Evolutionary conservation across 2,888 invertebrate genomes (phyloP), one percentile per base, ranked within the genome.

Genomic region (Ditula angustiorana): DNA sequence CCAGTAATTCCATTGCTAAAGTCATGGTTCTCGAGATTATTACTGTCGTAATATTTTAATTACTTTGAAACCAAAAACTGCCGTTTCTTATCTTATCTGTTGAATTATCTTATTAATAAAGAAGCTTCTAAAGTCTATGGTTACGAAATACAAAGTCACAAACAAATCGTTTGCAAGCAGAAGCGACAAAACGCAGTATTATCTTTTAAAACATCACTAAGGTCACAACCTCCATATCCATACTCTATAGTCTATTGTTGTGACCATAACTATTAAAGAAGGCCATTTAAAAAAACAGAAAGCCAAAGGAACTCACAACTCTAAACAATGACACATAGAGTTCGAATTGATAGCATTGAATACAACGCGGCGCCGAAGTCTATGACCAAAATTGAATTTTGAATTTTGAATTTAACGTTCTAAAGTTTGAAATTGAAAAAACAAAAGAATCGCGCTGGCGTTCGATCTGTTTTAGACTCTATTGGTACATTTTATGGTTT

Each of bases 101-200:
- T 16, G 10, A 2, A 19, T 3, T 41, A 41, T 41, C 41, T 41
- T 41, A 10, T 19, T 8, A 49, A 56, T 16, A 28, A 28, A 61
- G 46, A 28, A 47, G 21, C 61, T 35, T 11, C 19, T 24, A 24
- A 28, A 4, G 4, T 19, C 33, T n/a, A 49, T 30, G 11, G 13
- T 52, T 58, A 58, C 63, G 50, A 63, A 50, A 63, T 44, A 57
- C 55, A 37, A 37, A 52, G 41, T 5, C 3, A 13, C 49, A 49
- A 63, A 58, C 57, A 63, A 69, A 64, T 69, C 68, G 63, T 67
- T 61, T 63, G 55, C 69, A 65, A 70, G 73, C 72, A 77, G 76
- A 78, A 77, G 77, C 75, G 78, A 78, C 80, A 77, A 75, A 75
- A 73, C 74, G 68, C 62, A 68, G 64, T 46, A 19, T 68, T 70